phyloP scores from a whole-genome alignment of 2,888 invertebrate species.

The Buathra laborator region DNA sequence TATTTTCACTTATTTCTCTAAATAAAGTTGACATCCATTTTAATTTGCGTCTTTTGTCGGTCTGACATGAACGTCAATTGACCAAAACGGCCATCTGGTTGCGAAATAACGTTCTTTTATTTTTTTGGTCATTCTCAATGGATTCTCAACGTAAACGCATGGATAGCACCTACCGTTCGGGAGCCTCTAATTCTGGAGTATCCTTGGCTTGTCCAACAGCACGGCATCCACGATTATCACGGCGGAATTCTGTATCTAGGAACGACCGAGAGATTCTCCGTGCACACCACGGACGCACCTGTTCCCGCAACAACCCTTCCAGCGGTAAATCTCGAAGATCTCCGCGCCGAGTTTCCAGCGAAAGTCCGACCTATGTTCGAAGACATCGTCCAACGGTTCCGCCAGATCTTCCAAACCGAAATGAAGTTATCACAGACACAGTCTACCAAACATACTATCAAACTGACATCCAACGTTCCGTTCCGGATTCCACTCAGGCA shows the following conservation, averaged over 20 bases:
- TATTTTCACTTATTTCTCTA: no score
- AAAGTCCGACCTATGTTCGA: not conserved
- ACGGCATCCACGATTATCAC: slow-evolving; percentile 31
- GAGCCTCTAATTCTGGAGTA: slow-evolving; percentile 40
- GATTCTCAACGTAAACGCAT: not conserved
- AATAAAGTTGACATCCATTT: no score
- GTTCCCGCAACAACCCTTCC: not conserved
- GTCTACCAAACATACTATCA: not conserved
- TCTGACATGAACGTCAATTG: no score
- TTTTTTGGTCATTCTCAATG: no score
- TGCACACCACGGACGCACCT: not conserved
- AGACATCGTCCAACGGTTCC: not conserved
- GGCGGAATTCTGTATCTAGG: slow-evolving; percentile 33
- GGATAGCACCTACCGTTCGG: not conserved
- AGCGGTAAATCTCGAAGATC: not conserved
- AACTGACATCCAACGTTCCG: not conserved
- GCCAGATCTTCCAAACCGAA: not conserved
- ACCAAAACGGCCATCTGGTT: no score
- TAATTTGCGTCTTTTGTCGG: no score
- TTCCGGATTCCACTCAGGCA: not conserved
- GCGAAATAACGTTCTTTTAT: no score
- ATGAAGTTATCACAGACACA: no score
- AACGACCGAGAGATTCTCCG: not conserved
- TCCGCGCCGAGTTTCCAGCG: slow-evolving; percentile 1
- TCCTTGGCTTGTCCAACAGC: slow-evolving; percentile 40